Evolutionary conservation across 2,113 vertebrate species (phyloP), one percentile per base, ranked within the genome.

Genomic region (Lepisosteus osseus): DNA sequence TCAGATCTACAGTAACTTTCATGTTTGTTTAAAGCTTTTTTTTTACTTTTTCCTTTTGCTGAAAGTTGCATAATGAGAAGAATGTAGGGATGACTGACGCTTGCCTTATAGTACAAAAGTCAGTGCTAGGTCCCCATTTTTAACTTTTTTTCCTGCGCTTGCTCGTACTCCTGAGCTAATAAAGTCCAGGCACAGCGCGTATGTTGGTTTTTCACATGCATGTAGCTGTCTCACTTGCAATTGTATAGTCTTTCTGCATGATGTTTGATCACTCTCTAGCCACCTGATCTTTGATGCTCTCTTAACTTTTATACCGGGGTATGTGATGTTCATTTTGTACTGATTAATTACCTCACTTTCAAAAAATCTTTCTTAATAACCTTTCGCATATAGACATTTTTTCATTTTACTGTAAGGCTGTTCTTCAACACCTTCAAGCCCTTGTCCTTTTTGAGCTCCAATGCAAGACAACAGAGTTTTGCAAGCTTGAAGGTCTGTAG

Each of bases 51-150:
- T 51, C 9, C 9, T 9, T 51, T 51, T 51, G 5, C 9, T 51
- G 47, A 41, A 45, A 47, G 61, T 47, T 29, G 3, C 42, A 54
- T 62, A 11, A 15, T 69, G 61, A 29, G 54, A 64, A 71, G 69
- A 76, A 76, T 76, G 74, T 76, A 65, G 41, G 45, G 59, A 64
- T 65, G 74, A 64, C 65, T 68, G 47, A 68, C 29, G 56, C 14
- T 72, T 65, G 70, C 70, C 69, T 75, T 75, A 75, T 29, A 42
- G 64, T 62, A 61, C 61, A 62, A 40, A 54, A 72, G 65, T 57
- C 42, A 42, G 12, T 57, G n/a, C 47, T 66, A 41, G 44, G 9
- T 47, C 40, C 69, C 44, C 59, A 41, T 29, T 40, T 43, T 44
- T 14, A 43, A 9, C 15, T 54, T 54, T 29, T 56, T 57, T 67